Evolutionary conservation across 2,797 vertebrate species (phyloP).

Genomic region (Lepilemur ruficaudatus): DNA sequence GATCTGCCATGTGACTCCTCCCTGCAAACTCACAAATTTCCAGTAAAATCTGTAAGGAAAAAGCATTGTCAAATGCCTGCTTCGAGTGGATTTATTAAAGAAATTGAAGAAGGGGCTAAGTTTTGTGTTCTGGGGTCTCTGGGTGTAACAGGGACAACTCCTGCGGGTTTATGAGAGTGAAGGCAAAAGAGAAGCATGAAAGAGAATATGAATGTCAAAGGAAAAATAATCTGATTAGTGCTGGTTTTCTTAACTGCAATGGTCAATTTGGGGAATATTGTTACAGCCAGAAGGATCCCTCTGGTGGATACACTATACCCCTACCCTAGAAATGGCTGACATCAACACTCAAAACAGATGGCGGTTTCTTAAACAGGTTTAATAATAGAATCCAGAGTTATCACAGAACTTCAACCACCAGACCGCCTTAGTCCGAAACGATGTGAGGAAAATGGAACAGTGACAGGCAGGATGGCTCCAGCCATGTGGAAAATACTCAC

Average conservation of each 20-base stretch:
- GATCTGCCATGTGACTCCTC: not conserved
- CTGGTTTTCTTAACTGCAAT: not conserved
- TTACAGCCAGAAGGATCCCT: constrained; percentile 8
- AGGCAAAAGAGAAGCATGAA: not conserved
- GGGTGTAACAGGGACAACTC: not conserved
- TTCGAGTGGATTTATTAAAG: not conserved
- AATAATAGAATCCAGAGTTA: constrained; percentile 50
- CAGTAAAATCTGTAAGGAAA: not conserved
- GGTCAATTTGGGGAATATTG: constrained; percentile 18
- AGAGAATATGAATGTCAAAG: not conserved
- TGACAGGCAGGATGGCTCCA: not conserved
- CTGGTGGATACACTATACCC: not conserved
- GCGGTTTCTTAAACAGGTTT: constrained; percentile 47
- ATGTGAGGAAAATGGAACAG: not conserved
- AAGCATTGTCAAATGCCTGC: not conserved
- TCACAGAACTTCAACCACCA: constrained; percentile 9
- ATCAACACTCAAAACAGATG: constrained; percentile 50
- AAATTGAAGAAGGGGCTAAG: not conserved
- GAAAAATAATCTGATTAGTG: constrained; percentile 3
- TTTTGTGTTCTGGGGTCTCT: not conserved
- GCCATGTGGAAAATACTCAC: not conserved
- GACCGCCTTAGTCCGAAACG: not conserved
- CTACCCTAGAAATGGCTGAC: constrained; percentile 51
- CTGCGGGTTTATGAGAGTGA: not conserved
- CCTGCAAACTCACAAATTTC: not conserved